phyloP scores from a whole-genome alignment of 2,888 invertebrate genomes.

The Agrochola litura region DNA sequence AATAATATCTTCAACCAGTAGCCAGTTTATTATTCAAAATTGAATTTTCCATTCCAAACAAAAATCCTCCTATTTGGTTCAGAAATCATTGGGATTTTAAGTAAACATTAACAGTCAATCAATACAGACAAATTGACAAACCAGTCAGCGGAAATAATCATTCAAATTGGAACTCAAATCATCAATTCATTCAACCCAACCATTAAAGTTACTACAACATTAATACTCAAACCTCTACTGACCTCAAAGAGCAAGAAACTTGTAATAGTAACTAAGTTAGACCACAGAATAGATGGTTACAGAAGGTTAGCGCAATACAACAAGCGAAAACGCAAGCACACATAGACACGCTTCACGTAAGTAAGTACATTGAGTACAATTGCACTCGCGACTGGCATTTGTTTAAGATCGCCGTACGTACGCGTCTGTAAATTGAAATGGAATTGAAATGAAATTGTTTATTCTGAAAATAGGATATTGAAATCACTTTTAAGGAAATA shows the following conservation, averaged over 20 bases:
- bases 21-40: background rate
- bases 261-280: slow-evolving; percentile 38
- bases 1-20: background rate
- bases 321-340: background rate
- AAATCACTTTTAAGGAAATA: background rate
- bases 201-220: slow-evolving; percentile 37
- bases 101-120: slow-evolving; percentile 9
- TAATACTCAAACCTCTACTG: slow-evolving; percentile 44
- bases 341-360: background rate
- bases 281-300: background rate
- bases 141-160: slow-evolving; percentile 35
- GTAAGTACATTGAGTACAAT: background rate
- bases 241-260: slow-evolving; percentile 51
- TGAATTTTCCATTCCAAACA: background rate
- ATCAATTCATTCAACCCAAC: slow-evolving; percentile 44
- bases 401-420: background rate
- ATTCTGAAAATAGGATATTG: background rate
- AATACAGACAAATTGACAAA: slow-evolving; percentile 42
- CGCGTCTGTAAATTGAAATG: background rate
- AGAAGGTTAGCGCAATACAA: background rate
- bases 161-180: slow-evolving; percentile 40
- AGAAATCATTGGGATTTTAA: background rate
- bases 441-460: background rate
- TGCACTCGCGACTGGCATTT: background rate
- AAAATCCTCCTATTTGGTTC: background rate